Conservation (phyloP, 2,113 vertebrate species). For the Dolichallabes microphthalmus region DNA sequence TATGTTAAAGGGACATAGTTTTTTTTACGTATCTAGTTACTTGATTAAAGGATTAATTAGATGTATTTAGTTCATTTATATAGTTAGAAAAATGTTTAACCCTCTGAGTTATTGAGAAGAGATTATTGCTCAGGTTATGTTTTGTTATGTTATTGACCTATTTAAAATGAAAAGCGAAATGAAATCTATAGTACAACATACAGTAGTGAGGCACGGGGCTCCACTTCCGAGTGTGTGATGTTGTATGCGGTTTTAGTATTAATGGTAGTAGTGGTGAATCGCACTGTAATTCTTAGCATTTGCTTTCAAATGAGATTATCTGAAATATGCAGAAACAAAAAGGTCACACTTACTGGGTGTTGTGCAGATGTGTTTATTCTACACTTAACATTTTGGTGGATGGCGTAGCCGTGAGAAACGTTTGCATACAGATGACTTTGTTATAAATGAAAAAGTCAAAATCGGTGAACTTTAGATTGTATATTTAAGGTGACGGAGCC, state of each 20-base stretch:
- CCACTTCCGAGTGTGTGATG: neutral
- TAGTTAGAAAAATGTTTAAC: slow-evolving; percentile 66
- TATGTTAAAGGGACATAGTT: slow-evolving; percentile 59
- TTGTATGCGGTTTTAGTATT: neutral
- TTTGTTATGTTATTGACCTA: slow-evolving; percentile 28
- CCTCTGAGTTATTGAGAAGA: slow-evolving; percentile 69
- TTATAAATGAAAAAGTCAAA: slow-evolving; percentile 29
- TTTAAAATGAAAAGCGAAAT: slow-evolving; percentile 25
- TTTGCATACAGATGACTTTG: slow-evolving; percentile 52
- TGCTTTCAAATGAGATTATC: slow-evolving; percentile 31
- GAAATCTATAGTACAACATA: neutral
- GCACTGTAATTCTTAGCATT: slow-evolving; percentile 20
- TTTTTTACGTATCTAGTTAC: slow-evolving; percentile 21
- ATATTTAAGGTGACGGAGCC: neutral
- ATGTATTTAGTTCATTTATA: slow-evolving; percentile 24
- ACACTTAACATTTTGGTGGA: slow-evolving; percentile 50
- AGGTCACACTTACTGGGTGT: slow-evolving; percentile 38
- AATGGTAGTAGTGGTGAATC: neutral
- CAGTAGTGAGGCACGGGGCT: neutral
- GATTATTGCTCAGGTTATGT: slow-evolving; percentile 49
- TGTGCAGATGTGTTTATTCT: slow-evolving; percentile 38
- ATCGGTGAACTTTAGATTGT: slow-evolving; percentile 24
- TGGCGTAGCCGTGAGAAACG: slow-evolving; percentile 26
- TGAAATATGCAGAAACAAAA: slow-evolving; percentile 23
- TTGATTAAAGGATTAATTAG: slow-evolving; percentile 29